A percentile compares a stretch with the other conserved stretches of the same genome.
phyloP scores from a whole-genome alignment of 2,797 vertebrate species.

The Halcyon leucocephala region DNA sequence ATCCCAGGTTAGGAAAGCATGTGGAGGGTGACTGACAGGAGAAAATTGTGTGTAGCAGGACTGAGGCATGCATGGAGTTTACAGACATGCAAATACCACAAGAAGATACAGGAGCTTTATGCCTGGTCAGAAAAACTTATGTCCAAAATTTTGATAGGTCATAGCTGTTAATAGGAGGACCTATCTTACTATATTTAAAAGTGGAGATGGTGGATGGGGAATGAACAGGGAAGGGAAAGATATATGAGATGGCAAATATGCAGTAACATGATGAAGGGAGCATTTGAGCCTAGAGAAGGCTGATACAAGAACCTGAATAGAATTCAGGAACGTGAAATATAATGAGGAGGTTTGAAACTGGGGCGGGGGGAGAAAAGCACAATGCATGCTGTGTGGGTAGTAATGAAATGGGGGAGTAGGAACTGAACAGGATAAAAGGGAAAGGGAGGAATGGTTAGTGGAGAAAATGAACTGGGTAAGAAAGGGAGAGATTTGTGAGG shows the following conservation, averaged over 20 bases:
- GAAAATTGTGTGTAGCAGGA: neutral
- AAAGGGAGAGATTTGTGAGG: neutral
- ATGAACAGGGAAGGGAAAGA: neutral
- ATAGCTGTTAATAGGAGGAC: neutral
- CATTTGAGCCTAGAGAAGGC: neutral
- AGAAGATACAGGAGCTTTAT: neutral
- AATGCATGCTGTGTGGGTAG: conserved; percentile 1
- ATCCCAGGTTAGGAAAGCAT: neutral
- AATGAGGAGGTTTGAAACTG: conserved; percentile 20
- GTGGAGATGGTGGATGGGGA: neutral
- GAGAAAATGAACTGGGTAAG: conserved; percentile 10
- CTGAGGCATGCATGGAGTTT: neutral
- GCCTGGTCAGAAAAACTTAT: neutral
- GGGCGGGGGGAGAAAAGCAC: neutral
- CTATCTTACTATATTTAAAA: neutral
- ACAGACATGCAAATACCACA: neutral
- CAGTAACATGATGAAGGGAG: neutral
- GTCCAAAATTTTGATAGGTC: neutral
- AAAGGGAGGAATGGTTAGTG: neutral
- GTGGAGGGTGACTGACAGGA: neutral
- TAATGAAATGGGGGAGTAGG: conserved; percentile 27
- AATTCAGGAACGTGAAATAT: neutral
- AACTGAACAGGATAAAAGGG: conserved; percentile 6
- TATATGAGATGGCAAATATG: neutral
- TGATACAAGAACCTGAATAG: neutral